phyloP scores from a whole-genome alignment of 2,113 vertebrate genomes.

The Triplophysa rosa region DNA sequence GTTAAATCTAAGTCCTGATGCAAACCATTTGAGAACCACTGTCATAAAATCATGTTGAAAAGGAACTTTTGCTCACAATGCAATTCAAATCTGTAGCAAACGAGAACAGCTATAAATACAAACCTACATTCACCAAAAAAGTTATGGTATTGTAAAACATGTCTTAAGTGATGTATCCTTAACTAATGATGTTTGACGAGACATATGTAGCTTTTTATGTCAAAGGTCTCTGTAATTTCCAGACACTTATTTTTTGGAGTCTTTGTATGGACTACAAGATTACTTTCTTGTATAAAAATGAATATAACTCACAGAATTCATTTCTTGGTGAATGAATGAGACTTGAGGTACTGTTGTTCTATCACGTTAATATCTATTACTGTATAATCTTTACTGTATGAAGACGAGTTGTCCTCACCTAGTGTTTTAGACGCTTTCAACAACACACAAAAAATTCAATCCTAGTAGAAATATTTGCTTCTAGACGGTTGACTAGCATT shows the following conservation, averaged over 20 bases:
- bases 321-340: conserved; percentile 1
- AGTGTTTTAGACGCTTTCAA: not conserved
- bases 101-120: not conserved
- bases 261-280: not conserved
- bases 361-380: not conserved
- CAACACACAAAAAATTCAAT: not conserved
- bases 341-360: conserved; percentile 12
- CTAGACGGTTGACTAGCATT: conserved; percentile 7
- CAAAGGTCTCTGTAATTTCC: not conserved
- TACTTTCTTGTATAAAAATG: not conserved
- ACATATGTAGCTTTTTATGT: conserved; percentile 33
- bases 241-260: not conserved
- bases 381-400: conserved; percentile 3
- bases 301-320: not conserved
- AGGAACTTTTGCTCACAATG: not conserved
- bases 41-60: not conserved
- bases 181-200: not conserved
- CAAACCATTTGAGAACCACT: conserved; percentile 7
- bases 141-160: not conserved
- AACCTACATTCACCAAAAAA: conserved; percentile 28
- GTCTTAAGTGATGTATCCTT: not conserved
- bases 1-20: not conserved
- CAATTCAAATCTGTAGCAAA: conserved; percentile 44
- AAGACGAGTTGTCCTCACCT: not conserved
- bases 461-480: conserved; percentile 10